Conservation (phyloP, 2,888 invertebrate species). For the Platycheirus albimanus region DNA sequence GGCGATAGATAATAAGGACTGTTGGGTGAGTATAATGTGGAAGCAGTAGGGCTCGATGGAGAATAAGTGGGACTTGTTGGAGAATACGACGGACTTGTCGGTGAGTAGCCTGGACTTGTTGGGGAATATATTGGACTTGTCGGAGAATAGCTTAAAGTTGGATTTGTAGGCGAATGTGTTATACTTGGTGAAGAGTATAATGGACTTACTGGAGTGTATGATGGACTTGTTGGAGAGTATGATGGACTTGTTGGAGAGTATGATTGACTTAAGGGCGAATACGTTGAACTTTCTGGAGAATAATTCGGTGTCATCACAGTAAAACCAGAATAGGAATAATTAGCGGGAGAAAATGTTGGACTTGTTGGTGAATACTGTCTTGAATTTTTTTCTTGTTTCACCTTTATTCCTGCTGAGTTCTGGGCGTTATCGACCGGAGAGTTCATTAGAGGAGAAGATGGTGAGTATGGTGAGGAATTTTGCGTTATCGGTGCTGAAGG, state of each 20-base stretch:
- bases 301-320: conserved; percentile 7
- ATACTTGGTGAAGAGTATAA: conserved; percentile 86
- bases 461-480: conserved; percentile 84
- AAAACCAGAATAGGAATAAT: not conserved
- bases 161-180: conserved; percentile 86
- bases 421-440: conserved; percentile 83
- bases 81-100: conserved; percentile 89
- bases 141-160: conserved; percentile 81
- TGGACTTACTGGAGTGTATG: conserved; percentile 86
- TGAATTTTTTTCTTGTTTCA: conserved; percentile 35
- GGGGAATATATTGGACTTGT: conserved; percentile 88
- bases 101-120: conserved; percentile 88
- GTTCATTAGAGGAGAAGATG: conserved; percentile 87
- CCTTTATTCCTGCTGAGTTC: not conserved
- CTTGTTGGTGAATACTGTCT: conserved; percentile 86
- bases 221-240: conserved; percentile 85
- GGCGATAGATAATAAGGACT: conserved; percentile 89
- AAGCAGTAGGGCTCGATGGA: conserved; percentile 89
- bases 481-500: conserved; percentile 7
- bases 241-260: conserved; percentile 86
- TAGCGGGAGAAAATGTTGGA: conserved; percentile 84
- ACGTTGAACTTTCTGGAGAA: conserved; percentile 84
- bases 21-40: conserved; percentile 86
- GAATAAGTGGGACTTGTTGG: conserved; percentile 89
- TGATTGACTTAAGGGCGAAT: conserved; percentile 85